Conservation (phyloP, 2,888 invertebrate species). For the Noctua janthina region DNA sequence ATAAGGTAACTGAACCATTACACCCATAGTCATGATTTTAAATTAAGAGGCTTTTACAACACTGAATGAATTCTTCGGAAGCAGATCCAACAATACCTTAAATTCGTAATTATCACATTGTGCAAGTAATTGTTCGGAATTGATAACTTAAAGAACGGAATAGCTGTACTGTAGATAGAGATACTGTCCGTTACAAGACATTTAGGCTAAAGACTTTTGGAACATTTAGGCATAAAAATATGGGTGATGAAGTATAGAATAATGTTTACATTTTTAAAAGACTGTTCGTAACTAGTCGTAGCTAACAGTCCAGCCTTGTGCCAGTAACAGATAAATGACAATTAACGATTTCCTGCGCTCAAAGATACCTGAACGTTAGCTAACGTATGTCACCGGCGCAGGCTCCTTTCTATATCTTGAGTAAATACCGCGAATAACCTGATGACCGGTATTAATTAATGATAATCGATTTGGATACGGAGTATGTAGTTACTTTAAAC, state of each 20-base stretch:
- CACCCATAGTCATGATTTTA: conserved; percentile 28
- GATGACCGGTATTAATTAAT: conserved; percentile 44
- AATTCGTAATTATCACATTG: conserved; percentile 7
- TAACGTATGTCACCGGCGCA: conserved; percentile 50
- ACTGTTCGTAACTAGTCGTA: conserved; percentile 18
- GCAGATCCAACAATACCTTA: background rate
- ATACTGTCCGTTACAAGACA: background rate
- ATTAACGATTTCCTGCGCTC: conserved; percentile 68
- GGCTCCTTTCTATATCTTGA: conserved; percentile 57
- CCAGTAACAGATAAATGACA: conserved; percentile 64
- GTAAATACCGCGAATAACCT: conserved; percentile 36
- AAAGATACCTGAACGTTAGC: conserved; percentile 58
- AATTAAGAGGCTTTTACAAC: conserved; percentile 34
- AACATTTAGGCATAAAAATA: background rate
- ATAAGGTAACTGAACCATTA: conserved; percentile 29
- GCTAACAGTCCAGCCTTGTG: conserved; percentile 63
- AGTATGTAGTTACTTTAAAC: background rate
- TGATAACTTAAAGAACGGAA: background rate
- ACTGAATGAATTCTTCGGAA: conserved; percentile 1
- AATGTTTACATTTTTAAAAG: conserved; percentile 9
- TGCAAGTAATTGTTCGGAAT: conserved; percentile 11
- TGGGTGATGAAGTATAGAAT: background rate
- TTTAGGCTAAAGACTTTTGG: background rate
- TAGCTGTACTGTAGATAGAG: background rate
- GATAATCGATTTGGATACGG: background rate